Conservation (phyloP, 2,888 invertebrate species). For the Phalera bucephala region DNA sequence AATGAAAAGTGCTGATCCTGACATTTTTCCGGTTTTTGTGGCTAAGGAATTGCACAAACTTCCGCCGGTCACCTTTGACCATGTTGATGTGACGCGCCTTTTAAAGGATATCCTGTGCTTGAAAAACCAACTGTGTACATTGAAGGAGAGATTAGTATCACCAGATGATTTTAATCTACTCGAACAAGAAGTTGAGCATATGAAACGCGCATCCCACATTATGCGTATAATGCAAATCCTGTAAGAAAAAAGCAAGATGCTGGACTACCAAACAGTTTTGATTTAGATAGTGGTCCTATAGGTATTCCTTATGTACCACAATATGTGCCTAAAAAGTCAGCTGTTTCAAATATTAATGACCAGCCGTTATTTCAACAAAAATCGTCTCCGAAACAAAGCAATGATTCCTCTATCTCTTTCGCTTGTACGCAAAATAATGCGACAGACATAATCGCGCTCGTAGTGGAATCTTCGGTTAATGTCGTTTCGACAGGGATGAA, state of each 20-base stretch:
- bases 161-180: slow-evolving; percentile 8
- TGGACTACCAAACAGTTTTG: slow-evolving; percentile 9
- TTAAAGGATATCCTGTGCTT: slow-evolving; percentile 5
- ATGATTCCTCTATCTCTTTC: no score
- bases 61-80: slow-evolving; percentile 6
- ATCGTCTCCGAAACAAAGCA: background rate
- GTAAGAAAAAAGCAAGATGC: slow-evolving; percentile 12
- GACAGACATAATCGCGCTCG: no score
- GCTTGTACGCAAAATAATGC: no score
- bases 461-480: no score
- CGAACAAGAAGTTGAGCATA: slow-evolving; percentile 8
- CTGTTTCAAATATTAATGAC: background rate
- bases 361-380: background rate
- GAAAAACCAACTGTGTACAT: slow-evolving; percentile 3
- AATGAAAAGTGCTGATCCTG: slow-evolving; percentile 4
- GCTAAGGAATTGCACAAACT: slow-evolving; percentile 8
- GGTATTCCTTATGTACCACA: no score
- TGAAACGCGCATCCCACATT: slow-evolving; percentile 11
- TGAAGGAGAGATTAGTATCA: slow-evolving; percentile 9
- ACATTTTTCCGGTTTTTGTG: slow-evolving; percentile 10
- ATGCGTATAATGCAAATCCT: background rate
- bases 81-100: slow-evolving; percentile 4
- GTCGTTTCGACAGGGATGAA: no score
- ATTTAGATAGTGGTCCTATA: slow-evolving; percentile 8
- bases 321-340: slow-evolving; percentile 8